Evolutionary conservation across 2,113 vertebrate species (phyloP).

Genomic region (Rhea americana): DNA sequence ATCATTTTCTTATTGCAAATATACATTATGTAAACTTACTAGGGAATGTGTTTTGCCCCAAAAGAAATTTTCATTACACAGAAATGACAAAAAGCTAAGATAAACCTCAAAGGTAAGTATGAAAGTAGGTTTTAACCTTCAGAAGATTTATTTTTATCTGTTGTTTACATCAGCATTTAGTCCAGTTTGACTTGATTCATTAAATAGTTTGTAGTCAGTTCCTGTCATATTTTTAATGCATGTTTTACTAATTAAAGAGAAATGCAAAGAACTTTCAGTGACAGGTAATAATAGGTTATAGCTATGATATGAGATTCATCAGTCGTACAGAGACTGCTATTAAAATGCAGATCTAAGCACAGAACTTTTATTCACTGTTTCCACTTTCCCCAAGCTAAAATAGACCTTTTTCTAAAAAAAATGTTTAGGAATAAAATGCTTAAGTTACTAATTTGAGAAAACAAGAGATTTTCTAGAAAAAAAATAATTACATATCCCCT

Average conservation of each 20-base stretch:
- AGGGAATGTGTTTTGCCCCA: conserved; percentile 3
- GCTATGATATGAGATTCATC: background rate
- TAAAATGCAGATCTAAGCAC: background rate
- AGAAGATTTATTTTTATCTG: conserved; percentile 1
- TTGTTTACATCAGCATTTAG: conserved; percentile 12
- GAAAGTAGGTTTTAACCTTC: conserved; percentile 17
- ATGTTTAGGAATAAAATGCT: background rate
- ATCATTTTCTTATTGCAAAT: conserved; percentile 11
- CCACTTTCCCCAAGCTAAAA: background rate
- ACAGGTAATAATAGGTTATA: background rate
- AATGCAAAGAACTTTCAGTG: conserved; percentile 17
- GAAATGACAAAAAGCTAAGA: background rate
- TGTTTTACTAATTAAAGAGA: conserved; percentile 28
- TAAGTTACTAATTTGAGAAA: background rate
- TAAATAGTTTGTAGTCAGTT: background rate
- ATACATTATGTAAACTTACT: conserved; percentile 21
- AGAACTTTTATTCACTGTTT: background rate
- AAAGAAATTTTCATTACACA: background rate
- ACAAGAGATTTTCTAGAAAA: background rate
- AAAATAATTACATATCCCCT: background rate
- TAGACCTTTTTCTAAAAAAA: background rate
- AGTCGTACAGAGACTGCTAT: background rate
- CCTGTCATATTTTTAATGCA: conserved; percentile 1
- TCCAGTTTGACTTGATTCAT: conserved; percentile 10
- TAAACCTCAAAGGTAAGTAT: conserved; percentile 22